Conservation (phyloP, 2,113 vertebrate genomes). For the Scortum barcoo region DNA sequence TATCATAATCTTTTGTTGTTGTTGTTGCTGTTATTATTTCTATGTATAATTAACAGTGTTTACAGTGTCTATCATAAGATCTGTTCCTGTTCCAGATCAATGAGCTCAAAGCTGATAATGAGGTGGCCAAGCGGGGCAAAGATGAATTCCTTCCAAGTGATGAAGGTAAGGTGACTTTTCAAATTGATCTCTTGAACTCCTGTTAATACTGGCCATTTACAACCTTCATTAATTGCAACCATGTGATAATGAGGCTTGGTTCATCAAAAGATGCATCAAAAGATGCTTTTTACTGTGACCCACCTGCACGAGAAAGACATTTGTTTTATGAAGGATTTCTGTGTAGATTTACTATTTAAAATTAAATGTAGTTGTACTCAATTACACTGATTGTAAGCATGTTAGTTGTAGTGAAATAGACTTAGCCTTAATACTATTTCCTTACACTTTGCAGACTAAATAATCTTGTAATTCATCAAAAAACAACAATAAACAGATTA, state of each 20-base stretch:
- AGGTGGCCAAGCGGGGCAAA: slow-evolving; percentile 7
- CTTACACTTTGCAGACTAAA: background rate
- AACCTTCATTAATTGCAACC: background rate
- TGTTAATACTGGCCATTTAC: background rate
- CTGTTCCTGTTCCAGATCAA: slow-evolving; percentile 59
- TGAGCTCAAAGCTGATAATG: slow-evolving; percentile 35
- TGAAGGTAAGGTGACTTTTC: slow-evolving; percentile 54
- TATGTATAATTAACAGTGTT: background rate
- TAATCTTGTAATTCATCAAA: background rate
- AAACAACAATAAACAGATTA: slow-evolving; percentile 20
- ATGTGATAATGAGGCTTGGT: background rate
- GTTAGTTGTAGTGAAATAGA: too few species aligned
- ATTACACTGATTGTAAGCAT: background rate
- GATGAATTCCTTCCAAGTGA: slow-evolving; percentile 5
- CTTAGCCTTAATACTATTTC: too few species aligned
- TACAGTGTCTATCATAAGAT: background rate
- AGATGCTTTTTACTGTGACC: background rate
- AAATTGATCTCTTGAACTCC: background rate
- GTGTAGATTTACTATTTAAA: background rate
- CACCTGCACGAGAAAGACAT: too few species aligned
- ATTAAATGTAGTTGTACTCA: background rate
- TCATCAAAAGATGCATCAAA: background rate
- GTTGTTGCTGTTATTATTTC: background rate
- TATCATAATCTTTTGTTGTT: background rate
- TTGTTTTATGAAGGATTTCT: background rate